Evolutionary conservation across 1,140 invertebrate genomes (phyloP).

Genomic region (Caerostris darwini): DNA sequence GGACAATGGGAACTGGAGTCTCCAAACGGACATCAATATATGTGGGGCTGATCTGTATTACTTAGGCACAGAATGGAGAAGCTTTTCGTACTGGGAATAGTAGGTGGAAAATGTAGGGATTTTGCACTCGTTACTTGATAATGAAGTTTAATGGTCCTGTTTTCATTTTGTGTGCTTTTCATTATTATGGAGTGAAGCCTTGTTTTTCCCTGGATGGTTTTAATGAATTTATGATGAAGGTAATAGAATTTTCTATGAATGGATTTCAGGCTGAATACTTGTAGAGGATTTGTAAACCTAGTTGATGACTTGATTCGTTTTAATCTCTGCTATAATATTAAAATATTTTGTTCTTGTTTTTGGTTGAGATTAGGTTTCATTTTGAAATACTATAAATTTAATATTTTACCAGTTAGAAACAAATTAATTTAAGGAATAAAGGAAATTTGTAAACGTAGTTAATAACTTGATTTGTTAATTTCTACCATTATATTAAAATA

Average conservation of each 20-base stretch:
- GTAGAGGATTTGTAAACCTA: background rate
- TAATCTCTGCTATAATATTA: background rate
- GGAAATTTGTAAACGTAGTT: too few species aligned
- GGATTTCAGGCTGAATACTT: background rate
- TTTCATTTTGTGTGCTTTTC: background rate
- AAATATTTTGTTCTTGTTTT: background rate
- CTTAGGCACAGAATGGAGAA: background rate
- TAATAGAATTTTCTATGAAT: background rate
- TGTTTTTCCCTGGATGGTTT: background rate
- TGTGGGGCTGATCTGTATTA: constrained; percentile 2
- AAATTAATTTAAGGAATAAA: too few species aligned
- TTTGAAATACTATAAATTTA: too few species aligned
- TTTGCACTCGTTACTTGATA: background rate
- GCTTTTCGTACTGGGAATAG: background rate
- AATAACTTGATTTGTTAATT: too few species aligned
- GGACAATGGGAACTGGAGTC: background rate
- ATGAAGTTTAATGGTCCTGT: background rate
- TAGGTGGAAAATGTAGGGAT: background rate
- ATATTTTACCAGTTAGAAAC: too few species aligned
- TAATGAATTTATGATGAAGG: background rate
- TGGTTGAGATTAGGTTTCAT: too few species aligned
- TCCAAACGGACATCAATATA: background rate
- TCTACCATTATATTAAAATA: too few species aligned
- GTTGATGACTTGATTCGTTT: background rate
- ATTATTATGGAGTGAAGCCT: too few species aligned